Conservation (phyloP, 2,113 vertebrate species). For the Phalacrocorax pelagicus region DNA sequence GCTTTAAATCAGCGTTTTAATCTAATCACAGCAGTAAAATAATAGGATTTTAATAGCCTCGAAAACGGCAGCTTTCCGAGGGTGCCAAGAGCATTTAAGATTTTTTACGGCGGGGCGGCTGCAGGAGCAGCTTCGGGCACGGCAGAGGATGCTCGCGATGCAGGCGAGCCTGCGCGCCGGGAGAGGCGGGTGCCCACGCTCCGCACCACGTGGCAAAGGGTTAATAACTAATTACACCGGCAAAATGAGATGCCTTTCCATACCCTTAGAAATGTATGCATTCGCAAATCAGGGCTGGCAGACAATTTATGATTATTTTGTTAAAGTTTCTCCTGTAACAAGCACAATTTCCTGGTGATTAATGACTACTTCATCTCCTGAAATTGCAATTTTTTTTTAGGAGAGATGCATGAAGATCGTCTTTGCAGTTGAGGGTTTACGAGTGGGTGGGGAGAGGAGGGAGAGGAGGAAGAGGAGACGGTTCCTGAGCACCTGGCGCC, state of each 20-base stretch:
- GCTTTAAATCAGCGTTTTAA: background rate
- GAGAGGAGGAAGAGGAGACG: background rate
- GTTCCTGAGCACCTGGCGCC: background rate
- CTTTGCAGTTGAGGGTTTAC: background rate
- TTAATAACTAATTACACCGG: conserved; percentile 33
- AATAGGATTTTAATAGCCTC: background rate
- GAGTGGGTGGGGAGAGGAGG: background rate
- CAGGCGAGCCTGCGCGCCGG: accelerated
- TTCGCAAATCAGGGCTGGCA: conserved; percentile 34
- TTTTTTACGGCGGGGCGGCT: too few species aligned
- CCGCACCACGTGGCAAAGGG: accelerated
- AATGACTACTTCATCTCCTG: conserved; percentile 11
- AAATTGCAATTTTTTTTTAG: background rate
- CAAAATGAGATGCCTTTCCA: background rate
- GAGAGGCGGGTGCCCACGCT: accelerated
- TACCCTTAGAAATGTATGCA: background rate
- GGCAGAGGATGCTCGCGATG: accelerated
- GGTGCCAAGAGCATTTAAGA: accelerated
- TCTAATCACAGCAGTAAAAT: background rate
- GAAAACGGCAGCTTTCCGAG: background rate
- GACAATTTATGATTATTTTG: conserved; percentile 61
- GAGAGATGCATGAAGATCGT: background rate
- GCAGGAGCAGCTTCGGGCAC: too few species aligned
- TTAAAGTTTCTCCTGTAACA: conserved; percentile 59
- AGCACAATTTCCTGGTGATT: conserved; percentile 45